phyloP scores from a whole-genome alignment of 1,140 invertebrate species.

The Lycorma delicatula region DNA sequence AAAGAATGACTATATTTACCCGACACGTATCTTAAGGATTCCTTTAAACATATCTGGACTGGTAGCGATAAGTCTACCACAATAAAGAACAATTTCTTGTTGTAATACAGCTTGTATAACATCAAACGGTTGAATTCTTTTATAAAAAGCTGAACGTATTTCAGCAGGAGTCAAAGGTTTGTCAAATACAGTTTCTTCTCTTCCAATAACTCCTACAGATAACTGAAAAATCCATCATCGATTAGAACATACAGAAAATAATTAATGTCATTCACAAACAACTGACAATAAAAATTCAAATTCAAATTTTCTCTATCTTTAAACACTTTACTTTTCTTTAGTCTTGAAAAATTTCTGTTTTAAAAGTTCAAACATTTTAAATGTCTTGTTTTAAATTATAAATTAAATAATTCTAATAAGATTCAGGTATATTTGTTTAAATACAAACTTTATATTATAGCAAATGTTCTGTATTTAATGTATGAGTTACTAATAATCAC shows the following conservation, averaged over 20 bases:
- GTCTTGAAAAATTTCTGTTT: neutral
- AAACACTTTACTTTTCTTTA: neutral
- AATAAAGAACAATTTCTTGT: conserved; percentile 88
- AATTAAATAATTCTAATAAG: no score
- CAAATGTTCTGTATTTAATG: no score
- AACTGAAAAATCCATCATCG: conserved; percentile 63
- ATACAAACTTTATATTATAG: no score
- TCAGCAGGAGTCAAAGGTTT: conserved; percentile 93
- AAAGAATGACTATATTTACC: conserved; percentile 43
- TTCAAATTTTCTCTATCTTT: no score
- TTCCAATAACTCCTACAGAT: conserved; percentile 88
- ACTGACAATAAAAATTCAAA: no score
- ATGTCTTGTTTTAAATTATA: no score
- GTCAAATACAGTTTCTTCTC: conserved; percentile 91
- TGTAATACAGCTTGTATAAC: conserved; percentile 94
- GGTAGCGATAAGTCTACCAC: conserved; percentile 86
- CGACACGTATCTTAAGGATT: conserved; percentile 91
- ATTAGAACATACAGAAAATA: no score
- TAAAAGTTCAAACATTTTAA: no score
- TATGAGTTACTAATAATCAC: no score
- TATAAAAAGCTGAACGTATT: conserved; percentile 79
- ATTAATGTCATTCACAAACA: no score
- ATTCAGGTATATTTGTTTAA: no score
- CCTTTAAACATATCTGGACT: conserved; percentile 89
- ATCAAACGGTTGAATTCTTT: conserved; percentile 77